Conservation (phyloP, 2,888 invertebrate species). For the Shargacucullia verbasci region DNA sequence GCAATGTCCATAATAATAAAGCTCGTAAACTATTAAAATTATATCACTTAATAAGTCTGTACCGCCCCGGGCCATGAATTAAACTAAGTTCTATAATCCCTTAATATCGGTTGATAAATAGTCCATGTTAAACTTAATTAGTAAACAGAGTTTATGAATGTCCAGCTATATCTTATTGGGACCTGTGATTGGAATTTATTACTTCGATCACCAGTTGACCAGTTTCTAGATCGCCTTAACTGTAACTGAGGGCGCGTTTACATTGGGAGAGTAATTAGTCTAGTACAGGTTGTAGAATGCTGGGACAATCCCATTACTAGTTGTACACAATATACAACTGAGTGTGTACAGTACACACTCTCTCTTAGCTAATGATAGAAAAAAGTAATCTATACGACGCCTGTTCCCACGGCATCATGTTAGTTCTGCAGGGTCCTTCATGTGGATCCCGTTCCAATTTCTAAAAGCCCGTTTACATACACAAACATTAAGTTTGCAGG, state of each 20-base stretch:
- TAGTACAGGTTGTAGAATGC: no score
- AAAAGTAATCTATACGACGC: no score
- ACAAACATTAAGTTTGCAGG: no score
- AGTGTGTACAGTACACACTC: no score
- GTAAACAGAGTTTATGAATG: conserved; percentile 54
- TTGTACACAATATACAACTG: no score
- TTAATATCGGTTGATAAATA: conserved; percentile 45
- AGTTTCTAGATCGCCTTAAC: conserved; percentile 45
- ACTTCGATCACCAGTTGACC: conserved; percentile 48
- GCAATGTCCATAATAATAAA: background rate
- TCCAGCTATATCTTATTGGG: conserved; percentile 49
- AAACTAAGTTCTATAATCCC: conserved; percentile 20
- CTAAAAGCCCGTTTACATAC: no score
- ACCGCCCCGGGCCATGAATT: conserved; percentile 29
- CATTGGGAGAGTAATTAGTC: no score
- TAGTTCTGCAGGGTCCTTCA: no score
- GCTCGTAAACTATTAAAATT: conserved; percentile 24
- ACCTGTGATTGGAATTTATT: conserved; percentile 71
- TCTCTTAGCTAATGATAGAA: no score
- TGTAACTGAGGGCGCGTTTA: conserved; percentile 17
- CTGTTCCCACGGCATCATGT: no score
- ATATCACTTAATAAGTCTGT: conserved; percentile 17
- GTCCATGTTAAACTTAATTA: conserved; percentile 51
- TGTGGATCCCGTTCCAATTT: no score
- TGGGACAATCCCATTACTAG: no score